These are phyloP conservation scores for Alaudala cheleensis DNA, from an alignment of 2,113 vertebrate genomes.

Conservation along the genomic window DNA sequence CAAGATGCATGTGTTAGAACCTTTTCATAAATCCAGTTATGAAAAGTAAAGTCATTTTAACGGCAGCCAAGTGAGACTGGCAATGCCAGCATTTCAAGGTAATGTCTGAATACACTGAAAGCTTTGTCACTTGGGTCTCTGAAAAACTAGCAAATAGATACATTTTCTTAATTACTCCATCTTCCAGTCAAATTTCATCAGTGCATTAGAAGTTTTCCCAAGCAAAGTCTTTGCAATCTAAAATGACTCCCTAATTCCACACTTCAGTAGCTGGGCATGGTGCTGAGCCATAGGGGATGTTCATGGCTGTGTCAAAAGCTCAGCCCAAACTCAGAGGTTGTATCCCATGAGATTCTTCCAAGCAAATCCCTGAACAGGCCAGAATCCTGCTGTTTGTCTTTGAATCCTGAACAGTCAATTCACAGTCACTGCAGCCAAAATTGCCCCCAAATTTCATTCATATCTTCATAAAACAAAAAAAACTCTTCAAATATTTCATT, in stretches of 20 bases:
- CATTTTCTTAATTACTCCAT: not conserved
- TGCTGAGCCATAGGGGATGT: not conserved
- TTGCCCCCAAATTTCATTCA: not conserved
- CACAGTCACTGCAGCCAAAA: not conserved
- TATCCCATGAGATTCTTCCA: not conserved
- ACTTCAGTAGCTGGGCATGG: no score
- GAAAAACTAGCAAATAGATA: not conserved
- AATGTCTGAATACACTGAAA: not conserved
- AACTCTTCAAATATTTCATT: not conserved
- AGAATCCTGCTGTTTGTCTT: not conserved
- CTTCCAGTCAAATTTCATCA: not conserved
- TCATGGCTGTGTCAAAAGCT: not conserved
- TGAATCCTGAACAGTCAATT: not conserved
- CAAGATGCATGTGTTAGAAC: not conserved
- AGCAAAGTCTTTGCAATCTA: not conserved
- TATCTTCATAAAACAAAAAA: not conserved
- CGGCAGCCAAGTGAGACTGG: not conserved
- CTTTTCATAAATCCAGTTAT: slow-evolving; percentile 13
- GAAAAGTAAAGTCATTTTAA: slow-evolving; percentile 25
- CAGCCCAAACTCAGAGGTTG: not conserved
- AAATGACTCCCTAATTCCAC: not conserved
- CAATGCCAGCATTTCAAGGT: slow-evolving; percentile 4
- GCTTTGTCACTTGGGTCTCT: not conserved
- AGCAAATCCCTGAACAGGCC: not conserved
- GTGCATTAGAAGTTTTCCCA: not conserved